Evolutionary conservation across 2,797 vertebrate genomes (phyloP).

Genomic region (Clarias pachynema): DNA sequence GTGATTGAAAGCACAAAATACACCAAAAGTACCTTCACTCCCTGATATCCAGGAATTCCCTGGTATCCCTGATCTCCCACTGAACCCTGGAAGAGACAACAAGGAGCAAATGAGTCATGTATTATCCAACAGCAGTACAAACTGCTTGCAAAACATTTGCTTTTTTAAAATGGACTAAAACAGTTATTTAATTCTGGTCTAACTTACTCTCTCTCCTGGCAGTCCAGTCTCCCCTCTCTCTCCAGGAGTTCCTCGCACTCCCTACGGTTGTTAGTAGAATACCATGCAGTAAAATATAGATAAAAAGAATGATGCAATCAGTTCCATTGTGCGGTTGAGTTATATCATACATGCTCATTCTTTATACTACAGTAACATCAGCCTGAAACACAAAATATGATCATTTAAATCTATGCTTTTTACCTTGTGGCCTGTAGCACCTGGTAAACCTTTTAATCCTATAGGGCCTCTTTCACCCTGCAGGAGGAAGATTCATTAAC

Average conservation of each 20-base stretch:
- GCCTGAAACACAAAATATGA: not conserved
- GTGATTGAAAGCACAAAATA: constrained; percentile 26
- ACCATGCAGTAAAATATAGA: constrained; percentile 21
- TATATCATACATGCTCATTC: not conserved
- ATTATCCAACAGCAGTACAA: constrained; percentile 47
- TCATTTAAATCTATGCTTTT: constrained; percentile 25
- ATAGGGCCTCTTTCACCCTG: constrained; percentile 76
- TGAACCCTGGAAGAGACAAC: constrained; percentile 62
- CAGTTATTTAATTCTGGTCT: constrained; percentile 13
- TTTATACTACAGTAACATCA: not conserved
- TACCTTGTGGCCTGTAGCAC: constrained; percentile 80
- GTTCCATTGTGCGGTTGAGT: not conserved
- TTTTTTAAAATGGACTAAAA: constrained; percentile 22
- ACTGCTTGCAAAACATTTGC: constrained; percentile 30
- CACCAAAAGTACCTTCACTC: constrained; percentile 76
- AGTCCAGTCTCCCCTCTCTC: constrained; percentile 68
- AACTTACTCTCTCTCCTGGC: constrained; percentile 70
- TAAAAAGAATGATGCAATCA: not conserved
- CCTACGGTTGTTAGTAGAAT: constrained; percentile 67
- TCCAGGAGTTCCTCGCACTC: constrained; percentile 72
- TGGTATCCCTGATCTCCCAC: constrained; percentile 73
- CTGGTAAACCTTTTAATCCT: constrained; percentile 78
- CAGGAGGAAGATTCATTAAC: constrained; percentile 47
- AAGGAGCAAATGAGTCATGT: constrained; percentile 53
- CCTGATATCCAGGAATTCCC: constrained; percentile 77